Base-by-base conservation (phyloP, 2,797 vertebrate genomes). In the Clarias fuscus region DNA sequence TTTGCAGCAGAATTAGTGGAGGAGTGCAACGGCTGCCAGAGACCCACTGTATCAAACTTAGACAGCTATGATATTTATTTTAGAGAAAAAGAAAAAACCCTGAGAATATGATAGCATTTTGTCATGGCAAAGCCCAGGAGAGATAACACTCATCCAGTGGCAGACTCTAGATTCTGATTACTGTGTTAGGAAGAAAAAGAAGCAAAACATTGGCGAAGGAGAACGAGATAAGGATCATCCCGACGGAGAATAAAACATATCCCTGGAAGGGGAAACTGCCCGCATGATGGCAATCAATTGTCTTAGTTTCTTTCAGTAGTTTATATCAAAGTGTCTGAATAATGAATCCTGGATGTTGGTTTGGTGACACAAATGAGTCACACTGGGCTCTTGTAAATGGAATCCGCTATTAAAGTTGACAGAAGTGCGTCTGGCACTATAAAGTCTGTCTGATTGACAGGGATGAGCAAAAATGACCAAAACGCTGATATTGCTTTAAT, bases 131-230 rank as follows among this genome's bases (percentile, higher is more conserved):
- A 85, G 48, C 85, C 64, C 78, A 48, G 43, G 86, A 85, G 84
- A 83, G 68, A 68, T 27, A 62, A 83, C 6, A 27, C 70, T 71
- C 68, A 79, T 85, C 83, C 86, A 56, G 84, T 48, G 73, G 61
- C 65, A 72, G 58, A 77, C 78, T 61, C 58, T 37, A 53, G 37
- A 82, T 48, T 58, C 30, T 86, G 86, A 87, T 79, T 58, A 53
- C 40, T 83, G 71, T 37, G 77, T 87, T 87, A 61, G 33, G 40
- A 83, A 72, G 64, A 80, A 87, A 83, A 78, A 43, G 78, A 87
- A 82, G 58, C 40, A 82, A 72, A 88, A 84, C 14, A 62, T 43
- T 53, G 48, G 27, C 61, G 27, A 83, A 88, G 67, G 73, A 67
- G 75, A 83, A 72, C 17, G n/a, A 58, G 75, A 61, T 78, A 61